Base-by-base conservation (phyloP, 1,140 invertebrate species). In the Andrena cerasifolii region DNA sequence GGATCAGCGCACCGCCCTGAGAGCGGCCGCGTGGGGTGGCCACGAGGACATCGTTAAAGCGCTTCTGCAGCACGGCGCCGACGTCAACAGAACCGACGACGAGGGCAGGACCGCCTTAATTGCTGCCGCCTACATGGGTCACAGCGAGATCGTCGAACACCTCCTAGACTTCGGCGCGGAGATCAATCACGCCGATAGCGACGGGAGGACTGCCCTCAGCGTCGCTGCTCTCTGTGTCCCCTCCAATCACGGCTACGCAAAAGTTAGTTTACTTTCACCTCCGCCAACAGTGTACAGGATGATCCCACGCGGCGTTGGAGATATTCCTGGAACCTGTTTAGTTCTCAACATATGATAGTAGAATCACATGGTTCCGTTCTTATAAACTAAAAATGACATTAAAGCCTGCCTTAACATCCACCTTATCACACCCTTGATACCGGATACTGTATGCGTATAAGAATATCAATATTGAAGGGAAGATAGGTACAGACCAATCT, bases 141-240 rank as follows among this genome's bases (percentile, higher is more conserved):
- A 99, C 93, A 97, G 97, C 54, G 97, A 98, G 82, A 98, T 99
- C 74, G 98, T 99, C 1, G 94, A 96, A 75, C 95, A 96, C 85
- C 92, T 99, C 8, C 92, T 99, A 8, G 95, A 97, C 83, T 96
- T 96, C 76, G 97, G 96, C 2, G 98, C 98, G 0, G 94, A 97
- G 88, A 96, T 98, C 24, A 96, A 98, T 91, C 96, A 97, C 86
- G 94, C 96, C 0, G 98, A 99, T 90, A 95, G 96, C 68, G 98
- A 99, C 91, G 98, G 97, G 68, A 94, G 98, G 86, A 99, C 97
- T 56, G 98, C 96, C n/a, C 93, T 98, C n/a, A 96, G 95, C 80
- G 98, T 98, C 18, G 98, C 98, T 2, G 97, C 98, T 0, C 92
- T 99, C 18, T 99, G 98, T 92, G 98, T 98, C 12, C 96, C 97